These are phyloP conservation scores for Phenganax marumi DNA, from an alignment of 92 coral and sea anemone species.

Conservation along the genomic window DNA sequence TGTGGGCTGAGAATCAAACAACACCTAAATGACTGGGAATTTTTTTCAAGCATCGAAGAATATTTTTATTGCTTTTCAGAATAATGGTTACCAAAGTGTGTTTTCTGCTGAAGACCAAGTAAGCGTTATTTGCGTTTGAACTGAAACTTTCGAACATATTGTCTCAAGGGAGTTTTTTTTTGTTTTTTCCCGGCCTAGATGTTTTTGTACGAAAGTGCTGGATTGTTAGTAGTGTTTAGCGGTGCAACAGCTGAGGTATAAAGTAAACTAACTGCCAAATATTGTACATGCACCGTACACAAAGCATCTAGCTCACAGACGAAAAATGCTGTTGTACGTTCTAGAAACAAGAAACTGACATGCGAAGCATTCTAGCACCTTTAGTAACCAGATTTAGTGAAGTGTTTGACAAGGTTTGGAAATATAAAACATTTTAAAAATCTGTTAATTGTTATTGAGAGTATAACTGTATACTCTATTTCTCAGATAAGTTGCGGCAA, in stretches of 20 bases:
- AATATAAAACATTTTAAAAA: too few species aligned
- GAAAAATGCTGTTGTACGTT: neutral
- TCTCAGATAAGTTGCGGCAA: slow-evolving; percentile 69
- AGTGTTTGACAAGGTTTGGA: slow-evolving; percentile 68
- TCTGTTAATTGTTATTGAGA: too few species aligned
- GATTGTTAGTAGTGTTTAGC: slow-evolving; percentile 85
- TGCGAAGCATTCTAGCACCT: slow-evolving; percentile 80
- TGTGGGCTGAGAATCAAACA: too few species aligned
- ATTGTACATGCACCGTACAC: neutral
- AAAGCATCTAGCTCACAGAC: neutral
- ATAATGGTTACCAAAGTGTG: slow-evolving; percentile 78
- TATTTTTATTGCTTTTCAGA: slow-evolving; percentile 48
- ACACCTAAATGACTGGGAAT: too few species aligned
- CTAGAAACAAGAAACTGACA: slow-evolving; percentile 83
- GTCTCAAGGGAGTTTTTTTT: neutral
- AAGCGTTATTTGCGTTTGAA: neutral
- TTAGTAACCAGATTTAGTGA: slow-evolving; percentile 73
- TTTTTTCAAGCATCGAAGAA: neutral
- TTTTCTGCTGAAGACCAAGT: slow-evolving; percentile 90
- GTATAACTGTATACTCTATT: slow-evolving; percentile 1
- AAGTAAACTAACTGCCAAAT: neutral
- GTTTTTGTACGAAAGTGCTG: slow-evolving; percentile 96
- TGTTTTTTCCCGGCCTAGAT: slow-evolving; percentile 44
- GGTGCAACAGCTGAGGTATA: slow-evolving; percentile 87
- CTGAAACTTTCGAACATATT: neutral